These are phyloP conservation scores for Tamias sibiricus DNA, from an alignment of 2,113 vertebrate genomes.

Conservation along the genomic window DNA sequence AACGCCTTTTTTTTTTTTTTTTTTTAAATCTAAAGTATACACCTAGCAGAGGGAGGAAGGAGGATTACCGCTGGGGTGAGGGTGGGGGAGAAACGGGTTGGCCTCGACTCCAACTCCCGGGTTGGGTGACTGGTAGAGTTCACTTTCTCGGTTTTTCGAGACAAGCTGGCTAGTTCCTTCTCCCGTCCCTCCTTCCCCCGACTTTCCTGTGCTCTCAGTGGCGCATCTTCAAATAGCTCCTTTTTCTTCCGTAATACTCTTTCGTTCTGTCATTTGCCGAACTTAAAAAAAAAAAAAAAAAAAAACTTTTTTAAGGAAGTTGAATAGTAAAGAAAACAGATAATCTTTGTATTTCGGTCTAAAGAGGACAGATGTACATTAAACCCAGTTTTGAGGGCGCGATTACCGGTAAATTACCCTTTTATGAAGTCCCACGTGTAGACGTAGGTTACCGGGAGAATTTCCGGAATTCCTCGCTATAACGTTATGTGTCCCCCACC, in stretches of 20 bases:
- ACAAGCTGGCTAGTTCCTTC: not conserved
- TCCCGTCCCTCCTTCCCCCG: not conserved
- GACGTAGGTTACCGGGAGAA: not conserved
- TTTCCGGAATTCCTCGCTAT: not conserved
- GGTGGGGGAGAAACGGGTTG: no score
- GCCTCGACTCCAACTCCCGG: accelerated
- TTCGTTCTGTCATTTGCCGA: slow-evolving; percentile 28
- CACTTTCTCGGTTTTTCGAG: not conserved
- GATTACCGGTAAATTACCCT: not conserved
- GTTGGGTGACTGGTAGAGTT: not conserved
- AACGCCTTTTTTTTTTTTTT: no score
- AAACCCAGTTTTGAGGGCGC: not conserved
- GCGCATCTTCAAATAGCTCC: not conserved
- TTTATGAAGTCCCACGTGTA: not conserved
- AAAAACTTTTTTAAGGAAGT: slow-evolving; percentile 35
- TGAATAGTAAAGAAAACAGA: not conserved
- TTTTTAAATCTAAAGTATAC: not conserved
- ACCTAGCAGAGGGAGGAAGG: not conserved
- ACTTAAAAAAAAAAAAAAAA: slow-evolving; percentile 9
- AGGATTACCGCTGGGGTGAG: accelerated
- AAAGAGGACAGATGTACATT: not conserved
- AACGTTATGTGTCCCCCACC: not conserved
- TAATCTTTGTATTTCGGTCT: not conserved
- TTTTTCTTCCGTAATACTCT: not conserved
- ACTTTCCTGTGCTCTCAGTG: not conserved